phyloP scores from a whole-genome alignment of 2,888 invertebrate genomes.

The Ornithoptera priamus region DNA sequence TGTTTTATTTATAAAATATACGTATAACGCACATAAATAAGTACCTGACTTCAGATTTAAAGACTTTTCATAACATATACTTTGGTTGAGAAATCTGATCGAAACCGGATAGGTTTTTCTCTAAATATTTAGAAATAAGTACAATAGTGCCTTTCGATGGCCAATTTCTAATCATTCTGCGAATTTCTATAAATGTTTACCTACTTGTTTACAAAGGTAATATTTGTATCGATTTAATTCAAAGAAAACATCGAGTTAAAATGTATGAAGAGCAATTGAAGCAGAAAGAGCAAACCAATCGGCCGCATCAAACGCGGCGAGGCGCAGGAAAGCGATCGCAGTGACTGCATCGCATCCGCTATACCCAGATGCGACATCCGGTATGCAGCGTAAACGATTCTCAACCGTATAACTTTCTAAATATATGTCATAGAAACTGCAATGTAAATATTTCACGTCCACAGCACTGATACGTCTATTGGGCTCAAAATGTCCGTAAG shows the following conservation, averaged over 20 bases:
- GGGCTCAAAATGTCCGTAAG: conserved; percentile 18
- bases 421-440: conserved; percentile 31
- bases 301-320: conserved; percentile 42
- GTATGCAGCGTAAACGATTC: conserved; percentile 40
- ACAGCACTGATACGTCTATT: conserved; percentile 12
- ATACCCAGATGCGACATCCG: conserved; percentile 34
- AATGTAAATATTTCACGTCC: neutral
- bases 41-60: no score
- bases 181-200: no score
- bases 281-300: conserved; percentile 36
- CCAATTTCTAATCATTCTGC: no score
- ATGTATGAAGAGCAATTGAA: conserved; percentile 30
- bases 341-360: conserved; percentile 53
- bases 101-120: no score
- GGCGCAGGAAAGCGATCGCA: conserved; percentile 55
- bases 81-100: no score
- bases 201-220: no score
- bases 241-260: neutral
- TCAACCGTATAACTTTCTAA: conserved; percentile 31
- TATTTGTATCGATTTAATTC: neutral
- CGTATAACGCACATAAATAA: no score
- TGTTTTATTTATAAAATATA: no score
- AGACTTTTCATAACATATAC: no score
- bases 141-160: no score
- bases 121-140: no score